Evolutionary conservation across 2,888 invertebrate genomes (phyloP), one percentile per base, ranked within the genome.

Genomic region (Helicoverpa assulta): DNA sequence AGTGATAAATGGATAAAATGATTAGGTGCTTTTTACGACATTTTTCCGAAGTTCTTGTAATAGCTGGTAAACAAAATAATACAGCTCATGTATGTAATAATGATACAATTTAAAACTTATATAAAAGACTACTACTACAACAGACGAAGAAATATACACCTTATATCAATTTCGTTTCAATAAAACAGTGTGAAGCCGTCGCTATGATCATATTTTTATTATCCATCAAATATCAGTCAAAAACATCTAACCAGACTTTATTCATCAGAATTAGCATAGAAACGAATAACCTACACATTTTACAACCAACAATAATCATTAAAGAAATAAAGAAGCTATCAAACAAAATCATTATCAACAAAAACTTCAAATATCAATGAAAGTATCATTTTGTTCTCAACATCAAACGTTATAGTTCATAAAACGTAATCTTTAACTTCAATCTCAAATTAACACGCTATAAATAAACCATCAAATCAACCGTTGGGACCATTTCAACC

Each of bases 391-490:
- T 73, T 55, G 61, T 59, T 63, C 51, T 54, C 18, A 70, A 76
- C 51, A 62, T 51, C n/a, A 16, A 69, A 55, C 61, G 59, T 70
- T 76, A 76, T 70, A 68, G 65, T 67, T 71, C 73, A 83, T 77
- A 77, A 83, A 83, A 79, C 52, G 63, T 72, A 69, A 76, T 83
- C 70, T 83, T 77, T 59, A 71, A 67, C 75, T 77, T 62, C 62
- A 73, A 77, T 77, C 70, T 76, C 70, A 73, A 77, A 83, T 82
- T 77, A 83, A 73, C 71, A 67, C 55, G 59, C 18, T 60, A 64
- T 83, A 79, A 83, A 79, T 63, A 73, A 77, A 65, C 68, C 70
- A 76, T 83, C 72, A 83, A 83, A 81, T 81, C 73, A 77, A 83
- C 77, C 67, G 73, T 74, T 59, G 64, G 55, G 61, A 67, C 52